phyloP scores from a whole-genome alignment of 2,888 invertebrate genomes.

The Yponomeuta cagnagella region DNA sequence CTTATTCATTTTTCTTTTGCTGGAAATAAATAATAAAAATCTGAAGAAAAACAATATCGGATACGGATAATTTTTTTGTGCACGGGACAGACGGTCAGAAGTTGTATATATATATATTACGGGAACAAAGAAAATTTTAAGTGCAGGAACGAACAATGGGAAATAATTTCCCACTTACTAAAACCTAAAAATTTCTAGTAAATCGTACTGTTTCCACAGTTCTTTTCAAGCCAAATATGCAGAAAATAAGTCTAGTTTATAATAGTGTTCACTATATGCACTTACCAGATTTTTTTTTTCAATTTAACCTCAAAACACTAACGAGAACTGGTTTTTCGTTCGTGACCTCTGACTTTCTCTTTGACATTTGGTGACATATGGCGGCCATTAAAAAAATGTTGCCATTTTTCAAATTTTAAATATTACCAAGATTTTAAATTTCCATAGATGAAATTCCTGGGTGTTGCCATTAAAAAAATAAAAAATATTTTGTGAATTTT shows the following conservation, averaged over 20 bases:
- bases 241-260: slow-evolving; percentile 13
- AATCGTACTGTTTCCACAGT: background rate
- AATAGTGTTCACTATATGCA: slow-evolving; percentile 4
- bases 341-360: slow-evolving; percentile 18
- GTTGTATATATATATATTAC: slow-evolving; percentile 10
- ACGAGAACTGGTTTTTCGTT: slow-evolving; percentile 15
- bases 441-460: background rate
- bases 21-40: slow-evolving; percentile 19
- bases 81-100: background rate
- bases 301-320: background rate
- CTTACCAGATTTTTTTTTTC: slow-evolving; percentile 14
- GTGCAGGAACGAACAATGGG: slow-evolving; percentile 12
- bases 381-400: slow-evolving; percentile 18
- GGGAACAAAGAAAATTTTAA: background rate
- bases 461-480: slow-evolving; percentile 15
- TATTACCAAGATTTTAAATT: background rate
- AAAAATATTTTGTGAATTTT: slow-evolving; percentile 16
- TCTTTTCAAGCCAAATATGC: background rate
- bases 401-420: slow-evolving; percentile 18
- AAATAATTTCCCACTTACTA: slow-evolving; percentile 11
- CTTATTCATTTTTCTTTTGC: slow-evolving; percentile 15
- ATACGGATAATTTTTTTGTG: slow-evolving; percentile 1
- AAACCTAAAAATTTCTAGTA: slow-evolving; percentile 8
- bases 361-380: slow-evolving; percentile 20
- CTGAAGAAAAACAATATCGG: slow-evolving; percentile 9